A percentile compares a stretch with the other conserved stretches of the same genome.
Conservation (phyloP, 2,113 vertebrate genomes). For the Trachemys scripta region DNA sequence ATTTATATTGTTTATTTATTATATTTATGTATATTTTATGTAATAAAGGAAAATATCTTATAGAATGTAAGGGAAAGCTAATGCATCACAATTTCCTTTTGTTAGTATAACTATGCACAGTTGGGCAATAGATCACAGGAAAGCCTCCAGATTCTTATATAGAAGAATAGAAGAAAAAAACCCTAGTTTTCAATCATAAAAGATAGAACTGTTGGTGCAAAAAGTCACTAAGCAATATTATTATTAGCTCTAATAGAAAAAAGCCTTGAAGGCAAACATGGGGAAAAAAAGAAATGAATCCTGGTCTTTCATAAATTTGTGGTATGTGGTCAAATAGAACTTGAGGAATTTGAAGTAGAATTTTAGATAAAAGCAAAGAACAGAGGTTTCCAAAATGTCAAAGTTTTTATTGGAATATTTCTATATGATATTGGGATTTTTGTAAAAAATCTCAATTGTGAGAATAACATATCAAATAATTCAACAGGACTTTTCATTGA, state of each 20-base stretch:
- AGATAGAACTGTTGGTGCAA: neutral
- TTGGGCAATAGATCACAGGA: slow-evolving; percentile 19
- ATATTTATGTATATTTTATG: neutral
- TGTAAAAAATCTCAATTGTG: neutral
- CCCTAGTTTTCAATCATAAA: neutral
- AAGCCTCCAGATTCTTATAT: neutral
- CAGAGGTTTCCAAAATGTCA: neutral
- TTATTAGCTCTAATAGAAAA: slow-evolving; percentile 4
- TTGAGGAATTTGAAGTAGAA: neutral
- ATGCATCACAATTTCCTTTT: slow-evolving; percentile 1
- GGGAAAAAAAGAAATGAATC: neutral
- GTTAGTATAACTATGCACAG: neutral
- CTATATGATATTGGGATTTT: neutral
- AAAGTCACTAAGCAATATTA: neutral
- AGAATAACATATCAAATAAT: neutral
- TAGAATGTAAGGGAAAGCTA: slow-evolving; percentile 6
- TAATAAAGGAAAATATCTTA: neutral
- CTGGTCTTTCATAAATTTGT: neutral
- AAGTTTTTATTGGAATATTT: neutral
- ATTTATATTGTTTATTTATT: neutral
- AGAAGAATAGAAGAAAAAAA: neutral
- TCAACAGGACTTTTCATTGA: neutral
- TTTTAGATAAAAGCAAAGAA: neutral
- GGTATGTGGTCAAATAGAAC: neutral
- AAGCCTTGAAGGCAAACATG: slow-evolving; percentile 4